A percentile compares a stretch with the other conserved stretches of the same genome.
Evolutionary conservation across 2,113 vertebrate species (phyloP).

Genomic region (Sardina pilchardus): DNA sequence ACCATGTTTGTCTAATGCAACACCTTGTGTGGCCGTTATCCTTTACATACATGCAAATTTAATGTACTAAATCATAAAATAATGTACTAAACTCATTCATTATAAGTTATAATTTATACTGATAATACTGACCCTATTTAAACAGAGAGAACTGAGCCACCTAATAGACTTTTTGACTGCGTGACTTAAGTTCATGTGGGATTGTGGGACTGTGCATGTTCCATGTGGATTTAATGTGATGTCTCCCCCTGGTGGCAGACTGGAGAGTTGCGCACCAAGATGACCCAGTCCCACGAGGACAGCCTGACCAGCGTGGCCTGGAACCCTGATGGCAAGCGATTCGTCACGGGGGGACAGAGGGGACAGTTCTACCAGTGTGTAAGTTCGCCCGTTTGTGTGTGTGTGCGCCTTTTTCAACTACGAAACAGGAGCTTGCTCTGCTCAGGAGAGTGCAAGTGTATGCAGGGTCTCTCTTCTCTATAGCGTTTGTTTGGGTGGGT

Average conservation of each 20-base stretch:
- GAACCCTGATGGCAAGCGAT: conserved; percentile 98
- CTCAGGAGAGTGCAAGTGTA: too few relatives aligned
- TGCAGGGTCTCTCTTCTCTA: too few relatives aligned
- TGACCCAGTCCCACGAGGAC: conserved; percentile 99
- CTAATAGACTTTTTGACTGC: background rate
- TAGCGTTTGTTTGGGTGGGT: background rate
- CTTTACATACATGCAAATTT: too few relatives aligned
- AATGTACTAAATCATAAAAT: too few relatives aligned
- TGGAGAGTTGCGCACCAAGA: conserved; percentile 97
- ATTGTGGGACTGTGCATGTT: background rate
- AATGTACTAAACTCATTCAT: too few relatives aligned
- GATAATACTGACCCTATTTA: too few relatives aligned
- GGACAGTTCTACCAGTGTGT: conserved; percentile 99
- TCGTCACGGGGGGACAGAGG: conserved; percentile 94
- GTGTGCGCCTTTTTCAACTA: background rate
- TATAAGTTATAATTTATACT: too few relatives aligned
- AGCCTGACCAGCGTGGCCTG: conserved; percentile 98
- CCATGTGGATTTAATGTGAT: background rate
- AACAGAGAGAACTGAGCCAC: too few relatives aligned
- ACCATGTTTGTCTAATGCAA: too few relatives aligned
- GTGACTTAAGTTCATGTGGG: background rate
- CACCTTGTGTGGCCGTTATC: too few relatives aligned
- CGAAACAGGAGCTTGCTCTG: too few relatives aligned
- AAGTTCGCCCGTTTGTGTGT: conserved; percentile 65
- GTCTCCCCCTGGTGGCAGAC: conserved; percentile 74